phyloP scores from a whole-genome alignment of 2,797 vertebrate genomes.

The Argentina silus region DNA sequence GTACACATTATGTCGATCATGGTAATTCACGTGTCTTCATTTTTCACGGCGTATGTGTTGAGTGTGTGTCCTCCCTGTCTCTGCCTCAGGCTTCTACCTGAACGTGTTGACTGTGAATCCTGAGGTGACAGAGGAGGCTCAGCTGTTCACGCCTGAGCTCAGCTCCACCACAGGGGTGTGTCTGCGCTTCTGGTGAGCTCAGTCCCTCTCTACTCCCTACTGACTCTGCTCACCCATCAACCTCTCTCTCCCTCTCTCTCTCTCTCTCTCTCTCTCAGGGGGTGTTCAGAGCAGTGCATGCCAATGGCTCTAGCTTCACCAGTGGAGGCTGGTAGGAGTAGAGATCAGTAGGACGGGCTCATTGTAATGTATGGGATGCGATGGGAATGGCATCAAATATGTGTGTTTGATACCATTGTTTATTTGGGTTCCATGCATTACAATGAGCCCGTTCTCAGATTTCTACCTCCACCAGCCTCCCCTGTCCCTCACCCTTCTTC shows the following conservation, averaged over 20 bases:
- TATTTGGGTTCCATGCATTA: too few relatives aligned
- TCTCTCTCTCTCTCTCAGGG: constrained; percentile 56
- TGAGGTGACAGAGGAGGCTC: constrained; percentile 45
- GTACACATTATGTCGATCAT: neutral
- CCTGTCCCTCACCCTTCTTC: neutral
- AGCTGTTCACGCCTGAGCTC: constrained; percentile 67
- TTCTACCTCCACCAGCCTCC: neutral
- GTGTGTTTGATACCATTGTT: too few relatives aligned
- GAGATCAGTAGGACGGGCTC: too few relatives aligned
- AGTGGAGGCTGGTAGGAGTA: too few relatives aligned
- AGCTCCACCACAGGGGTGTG: constrained; percentile 59
- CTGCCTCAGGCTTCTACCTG: constrained; percentile 71
- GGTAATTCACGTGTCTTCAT: neutral
- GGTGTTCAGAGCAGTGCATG: constrained; percentile 61
- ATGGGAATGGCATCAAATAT: too few relatives aligned
- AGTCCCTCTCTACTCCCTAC: neutral
- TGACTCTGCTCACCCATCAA: too few relatives aligned
- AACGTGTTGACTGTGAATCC: constrained; percentile 46
- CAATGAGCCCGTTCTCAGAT: too few relatives aligned
- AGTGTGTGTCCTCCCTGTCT: constrained; percentile 12
- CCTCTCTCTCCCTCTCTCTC: neutral
- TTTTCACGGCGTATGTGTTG: neutral
- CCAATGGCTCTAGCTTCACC: constrained; percentile 20
- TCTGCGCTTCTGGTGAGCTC: constrained; percentile 76
- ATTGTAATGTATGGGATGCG: too few relatives aligned